phyloP scores from a whole-genome alignment of 1,140 invertebrate genomes.

The Tribolium castaneum region DNA sequence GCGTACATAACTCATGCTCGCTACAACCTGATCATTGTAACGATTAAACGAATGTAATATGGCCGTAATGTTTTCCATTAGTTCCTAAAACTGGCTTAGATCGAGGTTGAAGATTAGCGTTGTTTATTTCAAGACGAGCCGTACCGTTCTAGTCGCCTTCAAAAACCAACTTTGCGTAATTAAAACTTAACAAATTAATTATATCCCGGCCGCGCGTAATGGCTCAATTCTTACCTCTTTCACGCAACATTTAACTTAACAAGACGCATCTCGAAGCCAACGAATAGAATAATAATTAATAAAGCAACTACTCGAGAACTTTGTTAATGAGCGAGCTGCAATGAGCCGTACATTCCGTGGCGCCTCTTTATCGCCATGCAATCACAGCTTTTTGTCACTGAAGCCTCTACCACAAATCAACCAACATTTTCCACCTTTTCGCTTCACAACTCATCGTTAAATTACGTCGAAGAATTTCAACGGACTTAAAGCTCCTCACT shows the following conservation, averaged over 20 bases:
- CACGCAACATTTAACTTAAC: conserved; percentile 44
- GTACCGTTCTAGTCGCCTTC: not conserved
- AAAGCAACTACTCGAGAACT: conserved; percentile 40
- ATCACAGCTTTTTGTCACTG: conserved; percentile 19
- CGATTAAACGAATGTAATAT: conserved; percentile 46
- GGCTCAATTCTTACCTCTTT: conserved; percentile 41
- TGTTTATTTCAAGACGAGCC: conserved; percentile 24
- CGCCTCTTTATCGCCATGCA: conserved; percentile 41
- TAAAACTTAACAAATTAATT: conserved; percentile 23
- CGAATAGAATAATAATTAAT: conserved; percentile 44
- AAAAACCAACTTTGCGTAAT: not conserved
- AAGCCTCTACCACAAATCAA: conserved; percentile 14
- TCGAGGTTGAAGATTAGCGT: conserved; percentile 18
- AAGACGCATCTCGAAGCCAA: conserved; percentile 24
- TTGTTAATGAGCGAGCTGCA: conserved; percentile 43
- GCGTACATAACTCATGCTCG: conserved; percentile 39
- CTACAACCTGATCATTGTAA: conserved; percentile 38
- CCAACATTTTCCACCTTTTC: not conserved
- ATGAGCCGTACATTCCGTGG: conserved; percentile 40
- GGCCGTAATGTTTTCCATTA: conserved; percentile 45
- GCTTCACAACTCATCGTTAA: conserved; percentile 11
- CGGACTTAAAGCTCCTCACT: not conserved
- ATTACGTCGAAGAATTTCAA: conserved; percentile 20
- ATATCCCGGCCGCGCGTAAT: conserved; percentile 27
- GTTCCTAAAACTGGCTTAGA: conserved; percentile 40